These are phyloP conservation scores for Phortica magna DNA, from an alignment of 2,888 invertebrate genomes.

Conservation along the genomic window DNA sequence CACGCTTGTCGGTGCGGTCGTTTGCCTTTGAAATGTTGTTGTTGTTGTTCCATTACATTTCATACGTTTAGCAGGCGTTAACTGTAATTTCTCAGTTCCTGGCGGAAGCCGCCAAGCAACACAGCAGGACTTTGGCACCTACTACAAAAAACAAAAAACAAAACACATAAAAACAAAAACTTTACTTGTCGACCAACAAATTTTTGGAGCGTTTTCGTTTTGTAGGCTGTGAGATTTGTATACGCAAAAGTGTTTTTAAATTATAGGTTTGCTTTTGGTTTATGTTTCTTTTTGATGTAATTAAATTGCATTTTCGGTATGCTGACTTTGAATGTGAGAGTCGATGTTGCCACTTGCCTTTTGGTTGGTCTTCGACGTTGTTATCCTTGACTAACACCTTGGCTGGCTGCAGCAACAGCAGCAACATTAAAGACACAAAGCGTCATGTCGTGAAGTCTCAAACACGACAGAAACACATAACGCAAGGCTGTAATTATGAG, in stretches of 20 bases:
- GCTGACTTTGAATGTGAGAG: constrained; percentile 25
- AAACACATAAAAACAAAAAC: too few relatives aligned
- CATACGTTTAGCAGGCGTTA: constrained; percentile 58
- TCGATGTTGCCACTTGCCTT: constrained; percentile 16
- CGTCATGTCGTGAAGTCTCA: constrained; percentile 39
- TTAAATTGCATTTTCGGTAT: constrained; percentile 53
- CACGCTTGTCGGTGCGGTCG: background rate
- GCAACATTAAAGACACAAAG: constrained; percentile 27
- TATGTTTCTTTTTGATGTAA: constrained; percentile 45
- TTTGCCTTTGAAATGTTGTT: constrained; percentile 31
- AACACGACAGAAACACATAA: background rate
- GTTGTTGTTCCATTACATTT: constrained; percentile 38
- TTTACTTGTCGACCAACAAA: too few relatives aligned
- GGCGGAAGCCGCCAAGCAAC: constrained; percentile 47
- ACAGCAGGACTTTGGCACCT: constrained; percentile 69
- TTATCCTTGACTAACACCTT: constrained; percentile 60
- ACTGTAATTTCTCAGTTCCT: constrained; percentile 57
- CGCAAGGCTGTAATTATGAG: constrained; percentile 24
- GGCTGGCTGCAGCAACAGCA: constrained; percentile 9
- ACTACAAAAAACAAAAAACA: constrained; percentile 44
- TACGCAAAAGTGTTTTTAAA: constrained; percentile 55
- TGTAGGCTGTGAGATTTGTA: background rate
- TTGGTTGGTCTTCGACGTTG: constrained; percentile 6
- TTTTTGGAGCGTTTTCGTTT: constrained; percentile 14
- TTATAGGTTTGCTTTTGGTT: constrained; percentile 63